Evolutionary conservation across 2,797 vertebrate genomes (phyloP).

Genomic region (Sebastes reedi): DNA sequence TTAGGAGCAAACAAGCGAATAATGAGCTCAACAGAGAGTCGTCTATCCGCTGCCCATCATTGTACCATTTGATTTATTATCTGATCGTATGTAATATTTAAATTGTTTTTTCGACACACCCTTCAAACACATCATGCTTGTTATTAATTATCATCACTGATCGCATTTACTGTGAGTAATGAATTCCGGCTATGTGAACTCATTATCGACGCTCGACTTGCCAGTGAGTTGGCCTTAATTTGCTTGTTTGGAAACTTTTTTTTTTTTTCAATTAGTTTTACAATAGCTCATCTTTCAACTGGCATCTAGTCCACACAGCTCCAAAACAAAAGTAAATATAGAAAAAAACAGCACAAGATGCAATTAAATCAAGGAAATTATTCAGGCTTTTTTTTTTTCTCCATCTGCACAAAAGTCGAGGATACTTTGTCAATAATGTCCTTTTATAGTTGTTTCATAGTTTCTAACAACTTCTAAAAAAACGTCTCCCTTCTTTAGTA

Average conservation of each 20-base stretch:
- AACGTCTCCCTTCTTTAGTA: neutral
- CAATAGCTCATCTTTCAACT: neutral
- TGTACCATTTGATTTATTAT: neutral
- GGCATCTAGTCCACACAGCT: neutral
- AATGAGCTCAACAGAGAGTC: neutral
- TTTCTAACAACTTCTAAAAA: neutral
- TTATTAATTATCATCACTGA: conserved; percentile 10
- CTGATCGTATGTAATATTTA: neutral
- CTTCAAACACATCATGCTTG: conserved; percentile 3
- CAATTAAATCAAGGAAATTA: neutral
- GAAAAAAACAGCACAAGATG: neutral
- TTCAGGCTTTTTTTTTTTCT: neutral
- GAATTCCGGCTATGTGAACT: conserved; percentile 28
- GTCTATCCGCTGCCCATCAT: neutral
- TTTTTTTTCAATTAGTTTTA: conserved; percentile 15
- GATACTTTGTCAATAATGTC: neutral
- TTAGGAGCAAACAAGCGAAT: neutral
- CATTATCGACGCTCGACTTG: conserved; percentile 59
- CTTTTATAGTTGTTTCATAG: neutral
- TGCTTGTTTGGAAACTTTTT: conserved; percentile 46
- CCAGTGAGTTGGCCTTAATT: conserved; percentile 72
- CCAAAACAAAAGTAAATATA: neutral
- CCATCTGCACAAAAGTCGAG: neutral
- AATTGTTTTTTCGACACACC: neutral
- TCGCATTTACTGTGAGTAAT: conserved; percentile 26